Evolutionary conservation across 2,888 invertebrate species (phyloP).

Genomic region (Microctonus brassicae): DNA sequence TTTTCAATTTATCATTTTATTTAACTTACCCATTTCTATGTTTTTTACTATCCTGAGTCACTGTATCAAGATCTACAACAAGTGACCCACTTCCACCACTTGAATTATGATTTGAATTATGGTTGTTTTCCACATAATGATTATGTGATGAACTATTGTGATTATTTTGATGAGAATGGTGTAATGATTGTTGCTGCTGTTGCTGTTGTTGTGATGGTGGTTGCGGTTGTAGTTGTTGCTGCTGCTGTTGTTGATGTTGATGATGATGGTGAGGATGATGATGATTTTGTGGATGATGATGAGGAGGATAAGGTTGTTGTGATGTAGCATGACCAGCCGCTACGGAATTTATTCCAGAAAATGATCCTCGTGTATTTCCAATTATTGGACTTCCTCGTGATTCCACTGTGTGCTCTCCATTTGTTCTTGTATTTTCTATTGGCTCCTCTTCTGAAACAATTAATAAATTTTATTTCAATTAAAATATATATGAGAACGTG

Average conservation of each 20-base stretch:
- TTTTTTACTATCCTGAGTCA: constrained; percentile 63
- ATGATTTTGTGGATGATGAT: constrained; percentile 41
- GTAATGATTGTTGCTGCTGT: constrained; percentile 39
- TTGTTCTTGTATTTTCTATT: constrained; percentile 58
- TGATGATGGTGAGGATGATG: constrained; percentile 49
- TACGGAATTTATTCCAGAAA: constrained; percentile 66
- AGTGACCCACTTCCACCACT: constrained; percentile 48
- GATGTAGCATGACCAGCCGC: constrained; percentile 51
- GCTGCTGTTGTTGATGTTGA: constrained; percentile 46
- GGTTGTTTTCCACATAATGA: constrained; percentile 62
- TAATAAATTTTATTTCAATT: constrained; percentile 5
- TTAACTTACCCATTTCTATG: constrained; percentile 63
- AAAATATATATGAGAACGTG: constrained; percentile 47
- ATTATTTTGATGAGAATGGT: constrained; percentile 62
- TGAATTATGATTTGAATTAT: constrained; percentile 63
- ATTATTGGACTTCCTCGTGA: constrained; percentile 61
- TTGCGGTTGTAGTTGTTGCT: constrained; percentile 33
- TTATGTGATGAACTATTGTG: constrained; percentile 60
- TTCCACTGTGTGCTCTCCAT: constrained; percentile 59
- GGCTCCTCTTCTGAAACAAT: constrained; percentile 67
- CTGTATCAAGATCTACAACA: constrained; percentile 62
- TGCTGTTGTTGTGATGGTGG: constrained; percentile 52
- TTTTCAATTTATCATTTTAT: background rate
- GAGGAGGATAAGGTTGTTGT: constrained; percentile 50
- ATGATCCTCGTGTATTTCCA: constrained; percentile 58